A percentile compares a stretch with the other conserved stretches of the same genome.
Evolutionary conservation across 2,797 vertebrate genomes (phyloP).

Genomic region (Clamator glandarius): DNA sequence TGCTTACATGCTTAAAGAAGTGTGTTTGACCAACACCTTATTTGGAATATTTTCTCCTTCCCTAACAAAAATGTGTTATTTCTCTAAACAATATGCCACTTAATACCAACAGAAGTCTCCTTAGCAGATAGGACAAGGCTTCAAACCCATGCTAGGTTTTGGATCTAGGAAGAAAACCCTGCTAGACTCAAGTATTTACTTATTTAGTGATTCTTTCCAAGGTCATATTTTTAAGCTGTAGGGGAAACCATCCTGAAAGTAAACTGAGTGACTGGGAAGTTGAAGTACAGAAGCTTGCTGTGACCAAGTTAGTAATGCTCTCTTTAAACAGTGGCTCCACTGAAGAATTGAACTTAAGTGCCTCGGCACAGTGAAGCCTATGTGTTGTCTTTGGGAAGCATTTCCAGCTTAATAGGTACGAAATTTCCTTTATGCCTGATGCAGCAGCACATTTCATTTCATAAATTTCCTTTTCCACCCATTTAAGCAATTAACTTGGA

Average conservation of each 20-base stretch:
- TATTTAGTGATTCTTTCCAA: conserved; percentile 69
- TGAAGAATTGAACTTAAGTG: conserved; percentile 71
- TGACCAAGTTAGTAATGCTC: conserved; percentile 29
- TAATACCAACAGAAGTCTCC: conserved; percentile 41
- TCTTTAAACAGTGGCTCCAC: conserved; percentile 61
- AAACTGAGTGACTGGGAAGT: conserved; percentile 43
- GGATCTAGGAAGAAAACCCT: conserved; percentile 41
- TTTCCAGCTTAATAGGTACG: conserved; percentile 62
- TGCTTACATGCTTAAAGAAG: conserved; percentile 6
- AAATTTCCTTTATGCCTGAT: conserved; percentile 68
- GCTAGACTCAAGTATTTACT: conserved; percentile 53
- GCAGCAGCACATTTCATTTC: conserved; percentile 59
- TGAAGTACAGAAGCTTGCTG: conserved; percentile 66
- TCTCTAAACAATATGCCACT: conserved; percentile 61
- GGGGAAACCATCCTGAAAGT: conserved; percentile 61
- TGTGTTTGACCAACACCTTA: conserved; percentile 43
- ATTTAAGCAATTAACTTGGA: conserved; percentile 67
- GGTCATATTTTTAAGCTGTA: conserved; percentile 55
- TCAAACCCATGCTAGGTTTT: conserved; percentile 12
- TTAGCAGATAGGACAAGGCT: conserved; percentile 57
- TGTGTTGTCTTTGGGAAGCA: conserved; percentile 72
- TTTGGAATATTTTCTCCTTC: conserved; percentile 51
- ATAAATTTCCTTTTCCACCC: conserved; percentile 68
- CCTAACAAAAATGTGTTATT: conserved; percentile 17
- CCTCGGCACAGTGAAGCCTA: conserved; percentile 54